Percentiles rank a stretch among this genome's conserved stretches.
These are phyloP conservation scores for Lathamus discolor DNA, from an alignment of 2,113 vertebrate genomes.

Conservation along the genomic window DNA sequence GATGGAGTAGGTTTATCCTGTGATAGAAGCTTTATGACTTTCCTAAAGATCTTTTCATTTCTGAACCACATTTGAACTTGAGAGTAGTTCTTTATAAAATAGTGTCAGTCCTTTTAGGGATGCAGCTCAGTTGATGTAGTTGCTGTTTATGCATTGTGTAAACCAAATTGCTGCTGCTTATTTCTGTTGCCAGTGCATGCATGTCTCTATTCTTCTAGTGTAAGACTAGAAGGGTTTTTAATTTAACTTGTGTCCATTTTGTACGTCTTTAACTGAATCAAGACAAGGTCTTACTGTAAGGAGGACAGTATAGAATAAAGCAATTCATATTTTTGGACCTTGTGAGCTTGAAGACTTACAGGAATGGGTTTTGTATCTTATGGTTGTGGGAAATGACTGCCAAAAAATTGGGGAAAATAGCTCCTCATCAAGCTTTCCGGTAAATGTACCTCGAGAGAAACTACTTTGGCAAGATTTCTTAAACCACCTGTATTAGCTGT, in stretches of 20 bases:
- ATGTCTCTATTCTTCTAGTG: neutral
- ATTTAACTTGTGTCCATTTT: neutral
- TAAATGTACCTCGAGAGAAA: neutral
- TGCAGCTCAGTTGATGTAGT: neutral
- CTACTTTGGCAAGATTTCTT: neutral
- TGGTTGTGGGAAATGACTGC: neutral
- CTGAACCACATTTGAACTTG: neutral
- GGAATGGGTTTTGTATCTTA: neutral
- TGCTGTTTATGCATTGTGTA: neutral
- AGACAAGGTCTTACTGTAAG: neutral
- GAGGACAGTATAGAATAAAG: neutral
- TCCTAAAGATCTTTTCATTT: neutral
- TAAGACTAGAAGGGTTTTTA: neutral
- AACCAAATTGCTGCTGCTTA: neutral
- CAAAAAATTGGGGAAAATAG: neutral
- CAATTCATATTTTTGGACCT: neutral
- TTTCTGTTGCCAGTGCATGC: neutral
- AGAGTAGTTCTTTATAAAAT: neutral
- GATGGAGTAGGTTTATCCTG: neutral
- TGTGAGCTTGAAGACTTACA: neutral
- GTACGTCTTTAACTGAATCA: neutral
- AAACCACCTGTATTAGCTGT: neutral
- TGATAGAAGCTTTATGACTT: accelerated
- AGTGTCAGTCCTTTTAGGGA: neutral
- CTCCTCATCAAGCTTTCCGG: neutral